Conservation (phyloP, 1,140 invertebrate species). For the Himalopsyche phryganea region DNA sequence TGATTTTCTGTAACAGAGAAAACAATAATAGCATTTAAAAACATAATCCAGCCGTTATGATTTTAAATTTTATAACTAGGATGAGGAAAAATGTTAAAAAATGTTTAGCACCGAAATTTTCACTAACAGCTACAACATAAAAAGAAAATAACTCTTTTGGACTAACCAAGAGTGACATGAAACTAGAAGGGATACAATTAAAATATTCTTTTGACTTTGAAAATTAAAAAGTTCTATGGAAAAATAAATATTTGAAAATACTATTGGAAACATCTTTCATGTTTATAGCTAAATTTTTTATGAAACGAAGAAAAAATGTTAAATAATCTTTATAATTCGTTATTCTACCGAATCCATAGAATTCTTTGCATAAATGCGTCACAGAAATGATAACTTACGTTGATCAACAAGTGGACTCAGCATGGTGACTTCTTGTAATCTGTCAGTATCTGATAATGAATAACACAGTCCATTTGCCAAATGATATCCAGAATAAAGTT, state of each 20-base stretch:
- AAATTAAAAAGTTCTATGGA: not conserved
- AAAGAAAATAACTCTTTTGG: not conserved
- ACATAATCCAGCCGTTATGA: not conserved
- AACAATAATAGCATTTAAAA: not conserved
- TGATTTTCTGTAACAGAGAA: conserved; percentile 20
- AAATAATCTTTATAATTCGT: too few species aligned
- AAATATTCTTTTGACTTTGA: not conserved
- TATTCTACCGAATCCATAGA: too few species aligned
- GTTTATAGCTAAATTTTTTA: not conserved
- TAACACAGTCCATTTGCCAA: conserved; percentile 29
- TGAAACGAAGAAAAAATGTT: too few species aligned
- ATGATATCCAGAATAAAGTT: conserved; percentile 17
- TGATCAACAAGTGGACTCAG: conserved; percentile 22
- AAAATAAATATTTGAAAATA: not conserved
- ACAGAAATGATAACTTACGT: conserved; percentile 17
- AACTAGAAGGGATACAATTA: not conserved
- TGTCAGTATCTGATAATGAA: conserved; percentile 17
- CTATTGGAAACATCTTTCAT: not conserved
- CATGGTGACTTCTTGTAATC: not conserved
- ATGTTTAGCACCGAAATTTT: too few species aligned
- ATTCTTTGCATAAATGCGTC: too few species aligned
- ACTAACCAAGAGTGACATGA: not conserved
- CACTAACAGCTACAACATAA: too few species aligned
- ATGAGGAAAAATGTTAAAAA: not conserved
- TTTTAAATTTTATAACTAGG: not conserved